Evolutionary conservation across 1,140 invertebrate genomes (phyloP), one percentile per base, ranked within the genome.

Genomic region (Drosophila pseudoobscura): DNA sequence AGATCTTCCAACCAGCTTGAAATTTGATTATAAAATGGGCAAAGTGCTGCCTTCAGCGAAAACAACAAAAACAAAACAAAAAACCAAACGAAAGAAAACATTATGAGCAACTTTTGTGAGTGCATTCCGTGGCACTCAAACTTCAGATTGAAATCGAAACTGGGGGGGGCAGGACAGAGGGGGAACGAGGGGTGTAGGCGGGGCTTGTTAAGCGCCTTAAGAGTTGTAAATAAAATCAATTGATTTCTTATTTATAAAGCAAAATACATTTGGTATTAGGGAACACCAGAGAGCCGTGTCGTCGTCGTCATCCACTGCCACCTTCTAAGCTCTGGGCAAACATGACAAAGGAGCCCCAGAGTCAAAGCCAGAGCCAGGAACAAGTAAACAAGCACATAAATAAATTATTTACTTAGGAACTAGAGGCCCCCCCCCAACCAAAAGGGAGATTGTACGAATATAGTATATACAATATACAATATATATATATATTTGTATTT

Each of bases 211-310:
- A 87, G 78, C 80, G 77, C 73, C 82, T 84, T 80, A 84, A 77
- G 80, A 84, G 63, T 79, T 85, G 80, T 80, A 87, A 77, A 80
- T 84, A 84, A 80, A 85, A 85, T 85, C 80, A 87, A 85, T 85
- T 85, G 80, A 85, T 85, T 77, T 87, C 82, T 85, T 85, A 85
- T 85, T 85, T 85, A 87, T 87, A 85, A 87, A 87, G 73, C 66
- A 20, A 20, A 20, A 20, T 20, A 13, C 35, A 13, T 13, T 39
- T 39, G 3, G 35, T 13, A 39, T 39, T 39, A 39, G 11, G 3
- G 60, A 85, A 76, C 68, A 17, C 17, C 65, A 43, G 47, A 82
- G 50, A n/a, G n/a, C 7, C 6, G 6, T 24, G 24, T 6, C 26
- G 26, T 8, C 29, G 29, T 8, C 29, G 64, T 51, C 50, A 50